Evolutionary conservation across 2,797 vertebrate genomes (phyloP).

Genomic region (Rhinoraja longicauda): DNA sequence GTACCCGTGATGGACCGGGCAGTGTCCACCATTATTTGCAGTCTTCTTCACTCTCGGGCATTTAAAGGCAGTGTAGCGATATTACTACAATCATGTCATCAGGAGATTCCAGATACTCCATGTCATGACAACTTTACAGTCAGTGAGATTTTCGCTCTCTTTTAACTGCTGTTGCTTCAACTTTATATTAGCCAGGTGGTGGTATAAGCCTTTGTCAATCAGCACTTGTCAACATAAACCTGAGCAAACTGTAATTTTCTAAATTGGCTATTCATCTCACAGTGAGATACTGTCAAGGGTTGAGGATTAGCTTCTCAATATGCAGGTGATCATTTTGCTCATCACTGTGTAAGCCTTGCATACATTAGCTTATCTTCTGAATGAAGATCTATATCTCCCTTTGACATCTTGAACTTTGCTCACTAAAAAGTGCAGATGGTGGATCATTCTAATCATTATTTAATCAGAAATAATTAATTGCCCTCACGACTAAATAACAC

Average conservation of each 20-base stretch:
- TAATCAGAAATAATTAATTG: neutral
- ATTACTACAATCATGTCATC: neutral
- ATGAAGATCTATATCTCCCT: conserved; percentile 3
- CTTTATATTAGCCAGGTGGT: conserved; percentile 31
- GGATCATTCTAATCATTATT: neutral
- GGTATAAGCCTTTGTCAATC: neutral
- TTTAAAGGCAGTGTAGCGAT: neutral
- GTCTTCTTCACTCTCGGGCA: no score
- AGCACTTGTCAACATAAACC: conserved; percentile 3
- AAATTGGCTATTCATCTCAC: conserved; percentile 31
- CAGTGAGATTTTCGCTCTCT: neutral
- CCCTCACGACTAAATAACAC: neutral
- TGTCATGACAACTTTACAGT: neutral
- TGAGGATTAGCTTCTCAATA: neutral
- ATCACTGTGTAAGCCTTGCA: neutral
- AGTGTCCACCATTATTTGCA: no score
- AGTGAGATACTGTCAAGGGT: conserved; percentile 33
- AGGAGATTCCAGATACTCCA: neutral
- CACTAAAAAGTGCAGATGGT: neutral
- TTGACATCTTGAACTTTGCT: neutral
- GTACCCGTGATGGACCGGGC: no score
- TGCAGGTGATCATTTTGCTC: conserved; percentile 27
- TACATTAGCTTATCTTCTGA: neutral
- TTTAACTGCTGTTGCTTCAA: conserved; percentile 29
- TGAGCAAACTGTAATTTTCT: conserved; percentile 11